phyloP scores from a whole-genome alignment of 2,797 vertebrate genomes.

The Sarcoramphus papa region DNA sequence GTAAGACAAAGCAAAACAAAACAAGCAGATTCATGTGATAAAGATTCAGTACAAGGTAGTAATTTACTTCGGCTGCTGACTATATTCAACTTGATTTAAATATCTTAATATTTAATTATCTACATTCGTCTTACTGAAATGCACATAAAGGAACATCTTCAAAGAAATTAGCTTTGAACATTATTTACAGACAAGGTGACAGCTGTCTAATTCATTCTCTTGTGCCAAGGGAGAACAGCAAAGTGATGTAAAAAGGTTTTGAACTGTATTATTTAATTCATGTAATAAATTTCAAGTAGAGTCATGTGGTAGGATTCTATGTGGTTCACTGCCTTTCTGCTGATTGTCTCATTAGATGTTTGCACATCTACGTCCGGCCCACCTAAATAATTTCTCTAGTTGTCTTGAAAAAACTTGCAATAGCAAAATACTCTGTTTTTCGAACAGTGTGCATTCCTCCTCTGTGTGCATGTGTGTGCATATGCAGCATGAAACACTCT shows the following conservation, averaged over 20 bases:
- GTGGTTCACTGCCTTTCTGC: conserved; percentile 8
- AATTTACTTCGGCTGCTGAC: conserved; percentile 21
- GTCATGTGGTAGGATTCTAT: neutral
- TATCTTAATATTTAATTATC: conserved; percentile 66
- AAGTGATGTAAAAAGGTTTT: conserved; percentile 58
- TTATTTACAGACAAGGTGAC: conserved; percentile 64
- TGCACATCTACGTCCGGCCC: neutral
- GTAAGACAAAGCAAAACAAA: neutral
- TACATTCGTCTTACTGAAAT: conserved; percentile 32
- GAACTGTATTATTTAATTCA: conserved; percentile 59
- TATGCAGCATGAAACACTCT: neutral
- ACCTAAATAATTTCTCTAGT: neutral
- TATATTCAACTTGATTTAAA: conserved; percentile 48
- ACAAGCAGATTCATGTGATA: neutral
- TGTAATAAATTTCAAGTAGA: conserved; percentile 27
- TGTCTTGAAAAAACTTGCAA: neutral
- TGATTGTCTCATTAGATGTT: neutral
- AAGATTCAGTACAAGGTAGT: conserved; percentile 9
- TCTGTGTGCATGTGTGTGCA: neutral
- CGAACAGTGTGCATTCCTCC: neutral
- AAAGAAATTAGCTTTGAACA: conserved; percentile 58
- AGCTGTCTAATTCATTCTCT: conserved; percentile 54
- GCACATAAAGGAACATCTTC: conserved; percentile 43
- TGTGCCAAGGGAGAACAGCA: conserved; percentile 33
- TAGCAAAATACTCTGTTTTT: neutral